Evolutionary conservation across 2,113 vertebrate genomes (phyloP).

Genomic region (Hiodon alosoides): DNA sequence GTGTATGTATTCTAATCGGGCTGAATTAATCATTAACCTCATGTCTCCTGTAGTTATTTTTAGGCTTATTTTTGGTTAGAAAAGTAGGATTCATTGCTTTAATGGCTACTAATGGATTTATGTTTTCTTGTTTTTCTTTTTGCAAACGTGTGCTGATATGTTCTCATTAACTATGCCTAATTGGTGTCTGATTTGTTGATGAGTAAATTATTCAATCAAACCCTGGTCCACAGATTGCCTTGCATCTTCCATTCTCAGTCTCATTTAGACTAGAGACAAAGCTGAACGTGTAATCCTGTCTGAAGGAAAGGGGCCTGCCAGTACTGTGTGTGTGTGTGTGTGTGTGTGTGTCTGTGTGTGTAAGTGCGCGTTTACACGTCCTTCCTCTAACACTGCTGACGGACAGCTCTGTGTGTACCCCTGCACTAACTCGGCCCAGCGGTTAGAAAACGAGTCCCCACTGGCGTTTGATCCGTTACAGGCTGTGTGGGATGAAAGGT

Average conservation of each 20-base stretch:
- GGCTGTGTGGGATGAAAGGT: not conserved
- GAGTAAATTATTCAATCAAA: not conserved
- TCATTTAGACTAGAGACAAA: not conserved
- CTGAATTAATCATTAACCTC: constrained; percentile 32
- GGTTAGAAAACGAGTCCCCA: not conserved
- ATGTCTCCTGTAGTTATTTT: not conserved
- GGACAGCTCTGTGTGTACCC: constrained; percentile 28
- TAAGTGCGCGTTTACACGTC: constrained; percentile 15
- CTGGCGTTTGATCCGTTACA: not conserved
- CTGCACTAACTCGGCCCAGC: constrained; percentile 32
- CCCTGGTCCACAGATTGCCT: not conserved
- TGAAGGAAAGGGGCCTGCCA: not conserved
- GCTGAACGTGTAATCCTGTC: no score
- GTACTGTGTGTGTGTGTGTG: constrained; percentile 24
- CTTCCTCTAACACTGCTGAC: constrained; percentile 26
- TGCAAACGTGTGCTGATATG: constrained; percentile 14
- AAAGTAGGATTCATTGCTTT: constrained; percentile 34
- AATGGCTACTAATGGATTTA: constrained; percentile 30
- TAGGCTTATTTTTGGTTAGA: constrained; percentile 20
- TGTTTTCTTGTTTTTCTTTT: constrained; percentile 27
- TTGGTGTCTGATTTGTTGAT: constrained; percentile 9
- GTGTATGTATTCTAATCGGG: constrained; percentile 32
- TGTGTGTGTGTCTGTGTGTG: constrained; percentile 2
- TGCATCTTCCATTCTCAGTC: constrained; percentile 2
- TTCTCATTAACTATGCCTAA: not conserved